Conservation (phyloP, 2,113 vertebrate species). For the Sitta europaea region DNA sequence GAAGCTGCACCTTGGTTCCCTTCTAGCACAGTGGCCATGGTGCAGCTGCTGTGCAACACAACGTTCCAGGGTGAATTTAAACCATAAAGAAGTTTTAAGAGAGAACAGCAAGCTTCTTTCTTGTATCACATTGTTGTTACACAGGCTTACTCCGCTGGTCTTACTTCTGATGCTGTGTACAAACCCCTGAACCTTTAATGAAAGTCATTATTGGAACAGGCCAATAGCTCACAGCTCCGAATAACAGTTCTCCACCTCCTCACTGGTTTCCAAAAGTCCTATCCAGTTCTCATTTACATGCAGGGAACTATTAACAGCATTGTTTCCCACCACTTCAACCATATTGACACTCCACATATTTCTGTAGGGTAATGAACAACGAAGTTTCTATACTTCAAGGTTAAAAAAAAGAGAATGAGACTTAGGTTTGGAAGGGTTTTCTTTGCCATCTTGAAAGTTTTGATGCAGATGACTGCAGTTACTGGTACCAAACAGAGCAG, state of each 20-base stretch:
- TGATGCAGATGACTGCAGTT: not conserved
- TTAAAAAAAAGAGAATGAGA: not conserved
- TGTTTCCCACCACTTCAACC: not conserved
- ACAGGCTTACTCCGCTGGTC: fast-evolving
- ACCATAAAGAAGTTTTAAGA: not conserved
- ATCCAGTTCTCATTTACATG: not conserved
- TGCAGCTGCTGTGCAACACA: not conserved
- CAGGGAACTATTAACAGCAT: not conserved
- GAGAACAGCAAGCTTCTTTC: not conserved
- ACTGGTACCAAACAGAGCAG: not conserved
- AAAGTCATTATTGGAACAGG: not conserved
- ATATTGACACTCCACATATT: not conserved
- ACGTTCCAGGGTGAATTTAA: not conserved
- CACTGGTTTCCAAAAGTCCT: not conserved
- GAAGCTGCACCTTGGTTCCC: not conserved
- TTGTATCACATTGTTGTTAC: not conserved
- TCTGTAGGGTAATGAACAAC: not conserved
- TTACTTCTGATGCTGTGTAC: not conserved
- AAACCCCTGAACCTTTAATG: fast-evolving
- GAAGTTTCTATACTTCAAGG: not conserved
- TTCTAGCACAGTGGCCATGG: not conserved
- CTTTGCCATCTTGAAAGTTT: not conserved
- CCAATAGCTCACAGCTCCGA: not conserved
- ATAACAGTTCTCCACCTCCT: not conserved
- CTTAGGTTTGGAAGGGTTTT: not conserved